Evolutionary conservation across 2,113 vertebrate species (phyloP), one percentile per base, ranked within the genome.

Genomic region (Hippopotamus amphibius): DNA sequence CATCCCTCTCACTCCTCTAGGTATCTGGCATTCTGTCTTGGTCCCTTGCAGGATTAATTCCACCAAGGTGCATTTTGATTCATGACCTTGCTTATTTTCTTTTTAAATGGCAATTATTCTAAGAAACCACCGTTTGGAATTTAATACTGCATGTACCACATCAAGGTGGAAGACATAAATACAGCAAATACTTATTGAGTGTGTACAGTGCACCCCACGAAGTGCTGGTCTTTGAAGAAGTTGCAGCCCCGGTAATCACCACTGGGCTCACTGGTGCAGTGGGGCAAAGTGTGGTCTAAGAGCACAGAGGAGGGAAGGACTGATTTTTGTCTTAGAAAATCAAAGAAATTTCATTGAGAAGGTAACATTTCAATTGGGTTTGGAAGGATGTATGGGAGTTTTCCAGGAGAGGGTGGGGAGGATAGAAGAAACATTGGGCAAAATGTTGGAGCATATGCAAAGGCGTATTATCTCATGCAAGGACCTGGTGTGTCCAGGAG

Each of bases 231-330:
- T 50, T 43, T 33, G 53, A 90, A 53, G 72, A 30, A 55, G 7
- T 14, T 5, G 16, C 1, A 7, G 48, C 0, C 21, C 21, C 7
- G 79, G 2, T 37, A 0, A n/a, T n/a, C 19, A 30, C 53, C 46
- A 5, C 4, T 24, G 30, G 33, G 30, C 4, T 76, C 28, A 0
- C 76, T 69, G 22, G 22, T 63, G 48, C 19, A 50, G 37, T n/a
- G 77, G 22, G 46, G 7, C 21, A 79, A 24, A 48, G 16, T 37
- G 7, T 74, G 61, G 17, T 53, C 7, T 53, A 37, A 68, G 48
- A 66, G 6, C 7, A 68, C n/a, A 74, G 28, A 59, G n/a, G 6
- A 66, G 22, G 46, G 4, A 66, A 43, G 24, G 4, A n/a, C 13
- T 82, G 11, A 66, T n/a, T 84, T 87, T 71, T 86, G 26, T 15